These are phyloP conservation scores for Stegostoma tigrinum DNA, from an alignment of 2,113 vertebrate species.

Conservation along the genomic window DNA sequence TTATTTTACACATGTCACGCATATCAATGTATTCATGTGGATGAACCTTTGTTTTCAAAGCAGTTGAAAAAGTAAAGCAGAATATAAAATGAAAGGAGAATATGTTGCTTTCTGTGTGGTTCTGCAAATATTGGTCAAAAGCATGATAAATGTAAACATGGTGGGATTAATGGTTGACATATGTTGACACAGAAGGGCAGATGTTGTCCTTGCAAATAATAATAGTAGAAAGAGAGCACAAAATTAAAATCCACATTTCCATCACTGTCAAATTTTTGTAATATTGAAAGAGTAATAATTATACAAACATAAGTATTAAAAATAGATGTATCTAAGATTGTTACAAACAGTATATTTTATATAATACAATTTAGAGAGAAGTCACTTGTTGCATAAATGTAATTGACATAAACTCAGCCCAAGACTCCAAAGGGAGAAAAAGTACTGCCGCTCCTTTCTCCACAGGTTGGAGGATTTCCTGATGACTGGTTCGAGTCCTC, in stretches of 20 bases:
- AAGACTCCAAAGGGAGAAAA: background rate
- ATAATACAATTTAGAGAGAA: background rate
- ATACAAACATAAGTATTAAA: background rate
- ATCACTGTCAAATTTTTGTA: background rate
- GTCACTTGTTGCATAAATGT: background rate
- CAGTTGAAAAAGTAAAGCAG: background rate
- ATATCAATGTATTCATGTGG: background rate
- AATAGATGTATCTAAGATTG: background rate
- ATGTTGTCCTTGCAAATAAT: background rate
- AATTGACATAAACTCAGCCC: background rate
- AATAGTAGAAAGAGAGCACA: background rate
- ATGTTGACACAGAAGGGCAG: background rate
- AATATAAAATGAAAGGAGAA: background rate
- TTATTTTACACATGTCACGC: background rate
- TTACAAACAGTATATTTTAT: background rate
- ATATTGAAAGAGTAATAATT: background rate
- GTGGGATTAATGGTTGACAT: background rate
- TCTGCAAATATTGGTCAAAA: background rate
- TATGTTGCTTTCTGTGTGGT: background rate
- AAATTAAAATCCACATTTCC: background rate
- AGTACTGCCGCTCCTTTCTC: background rate
- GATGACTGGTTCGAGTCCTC: no score
- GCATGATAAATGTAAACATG: background rate
- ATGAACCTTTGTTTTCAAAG: background rate
- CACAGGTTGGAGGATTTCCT: background rate